Percentiles rank a stretch among this genome's conserved stretches.
These are phyloP conservation scores for Thereuonema tuberculata DNA, from an alignment of 1,140 invertebrate genomes.

Conservation along the genomic window DNA sequence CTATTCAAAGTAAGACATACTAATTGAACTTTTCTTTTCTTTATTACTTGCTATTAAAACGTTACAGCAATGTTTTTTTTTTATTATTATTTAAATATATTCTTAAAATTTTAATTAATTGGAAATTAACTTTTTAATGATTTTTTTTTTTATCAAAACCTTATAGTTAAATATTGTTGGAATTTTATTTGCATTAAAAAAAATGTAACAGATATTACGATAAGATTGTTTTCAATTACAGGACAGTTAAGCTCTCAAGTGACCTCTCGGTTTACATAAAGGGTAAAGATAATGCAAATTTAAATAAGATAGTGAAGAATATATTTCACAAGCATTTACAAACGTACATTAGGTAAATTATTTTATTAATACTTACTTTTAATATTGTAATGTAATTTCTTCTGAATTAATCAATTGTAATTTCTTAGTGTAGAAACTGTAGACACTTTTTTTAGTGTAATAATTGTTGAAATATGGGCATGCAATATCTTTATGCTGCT, in stretches of 20 bases:
- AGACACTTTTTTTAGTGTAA: no score
- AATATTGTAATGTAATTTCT: neutral
- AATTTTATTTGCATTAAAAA: no score
- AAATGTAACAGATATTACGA: no score
- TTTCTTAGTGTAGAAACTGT: no score
- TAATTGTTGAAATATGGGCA: no score
- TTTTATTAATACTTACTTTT: conserved; percentile 5
- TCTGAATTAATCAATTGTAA: no score
- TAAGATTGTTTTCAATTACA: conserved; percentile 20
- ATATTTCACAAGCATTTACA: conserved; percentile 70
- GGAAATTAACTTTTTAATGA: no score
- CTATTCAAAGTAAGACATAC: conserved; percentile 52
- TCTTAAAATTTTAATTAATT: conserved; percentile 13
- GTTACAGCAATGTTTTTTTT: neutral
- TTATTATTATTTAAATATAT: conserved; percentile 9
- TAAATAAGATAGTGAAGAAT: conserved; percentile 63
- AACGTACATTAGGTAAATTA: conserved; percentile 53
- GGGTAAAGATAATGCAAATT: conserved; percentile 61
- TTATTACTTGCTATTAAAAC: neutral
- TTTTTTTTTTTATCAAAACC: no score
- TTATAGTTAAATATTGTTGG: no score
- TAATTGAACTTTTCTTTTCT: neutral
- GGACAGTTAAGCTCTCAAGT: conserved; percentile 54
- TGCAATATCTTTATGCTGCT: no score
- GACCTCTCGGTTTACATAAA: conserved; percentile 59